phyloP scores from a whole-genome alignment of 2,797 vertebrate genomes.

The Cynopterus sphinx region DNA sequence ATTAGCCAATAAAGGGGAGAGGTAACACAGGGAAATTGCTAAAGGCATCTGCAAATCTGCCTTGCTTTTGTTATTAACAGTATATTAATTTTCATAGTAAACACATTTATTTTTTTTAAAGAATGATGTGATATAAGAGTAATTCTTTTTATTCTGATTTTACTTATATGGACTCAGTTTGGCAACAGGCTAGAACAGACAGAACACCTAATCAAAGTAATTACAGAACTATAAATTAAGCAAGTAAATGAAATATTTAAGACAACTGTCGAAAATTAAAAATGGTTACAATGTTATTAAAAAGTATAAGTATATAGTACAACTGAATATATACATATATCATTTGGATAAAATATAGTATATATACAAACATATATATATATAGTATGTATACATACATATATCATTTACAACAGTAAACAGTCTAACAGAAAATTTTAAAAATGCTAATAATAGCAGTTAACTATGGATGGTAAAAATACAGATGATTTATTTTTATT shows the following conservation, averaged over 20 bases:
- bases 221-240: background rate
- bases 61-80: conserved; percentile 1
- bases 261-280: background rate
- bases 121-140: background rate
- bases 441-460: conserved; percentile 11
- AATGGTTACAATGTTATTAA: background rate
- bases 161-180: conserved; percentile 9
- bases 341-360: background rate
- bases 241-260: background rate
- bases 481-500: conserved; percentile 43
- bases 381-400: background rate
- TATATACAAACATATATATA: background rate
- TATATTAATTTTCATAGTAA: background rate
- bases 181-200: background rate
- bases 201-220: conserved; percentile 15
- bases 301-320: background rate
- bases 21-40: background rate
- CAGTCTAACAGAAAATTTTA: background rate
- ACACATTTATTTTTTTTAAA: conserved; percentile 5
- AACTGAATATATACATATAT: background rate
- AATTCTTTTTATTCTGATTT: conserved; percentile 25
- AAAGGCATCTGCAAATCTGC: background rate
- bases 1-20: background rate
- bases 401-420: background rate
- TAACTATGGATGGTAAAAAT: background rate